A percentile compares a stretch with the other conserved stretches of the same genome.
phyloP scores from a whole-genome alignment of 2,888 invertebrate species.

The Ophion obscuratus region DNA sequence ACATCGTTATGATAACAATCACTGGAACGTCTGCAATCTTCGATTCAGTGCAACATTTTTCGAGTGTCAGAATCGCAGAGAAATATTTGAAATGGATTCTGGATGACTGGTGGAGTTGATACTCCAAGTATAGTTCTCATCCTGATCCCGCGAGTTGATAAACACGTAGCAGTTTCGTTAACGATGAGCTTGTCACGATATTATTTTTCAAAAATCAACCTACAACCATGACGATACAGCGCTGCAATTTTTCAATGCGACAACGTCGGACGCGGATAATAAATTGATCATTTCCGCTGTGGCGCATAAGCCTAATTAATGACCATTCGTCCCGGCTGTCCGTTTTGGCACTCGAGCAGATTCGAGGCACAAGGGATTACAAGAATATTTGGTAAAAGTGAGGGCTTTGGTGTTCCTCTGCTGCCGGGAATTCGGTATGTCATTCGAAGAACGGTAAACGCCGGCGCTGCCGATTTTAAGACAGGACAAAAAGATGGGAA shows the following conservation, averaged over 20 bases:
- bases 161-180: conserved; percentile 18
- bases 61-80: neutral
- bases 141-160: conserved; percentile 14
- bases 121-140: neutral
- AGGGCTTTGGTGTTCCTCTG: neutral
- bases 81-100: conserved; percentile 5
- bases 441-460: conserved; percentile 63
- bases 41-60: neutral
- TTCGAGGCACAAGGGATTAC: conserved; percentile 38
- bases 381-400: conserved; percentile 42
- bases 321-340: conserved; percentile 15
- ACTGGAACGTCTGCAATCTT: neutral
- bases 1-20: neutral
- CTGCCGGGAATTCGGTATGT: conserved; percentile 53
- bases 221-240: conserved; percentile 25
- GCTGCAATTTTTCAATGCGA: conserved; percentile 21
- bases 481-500: conserved; percentile 46
- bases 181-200: conserved; percentile 7
- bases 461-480: conserved; percentile 67
- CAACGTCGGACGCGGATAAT: neutral
- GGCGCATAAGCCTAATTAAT: conserved; percentile 56
- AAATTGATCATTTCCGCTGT: conserved; percentile 24
- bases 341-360: conserved; percentile 18
- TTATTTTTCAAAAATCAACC: conserved; percentile 23
- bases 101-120: conserved; percentile 14